Percentiles rank a stretch among this genome's conserved stretches.
Evolutionary conservation across 2,888 invertebrate genomes (phyloP).

Genomic region (Dicroscelio sp.): DNA sequence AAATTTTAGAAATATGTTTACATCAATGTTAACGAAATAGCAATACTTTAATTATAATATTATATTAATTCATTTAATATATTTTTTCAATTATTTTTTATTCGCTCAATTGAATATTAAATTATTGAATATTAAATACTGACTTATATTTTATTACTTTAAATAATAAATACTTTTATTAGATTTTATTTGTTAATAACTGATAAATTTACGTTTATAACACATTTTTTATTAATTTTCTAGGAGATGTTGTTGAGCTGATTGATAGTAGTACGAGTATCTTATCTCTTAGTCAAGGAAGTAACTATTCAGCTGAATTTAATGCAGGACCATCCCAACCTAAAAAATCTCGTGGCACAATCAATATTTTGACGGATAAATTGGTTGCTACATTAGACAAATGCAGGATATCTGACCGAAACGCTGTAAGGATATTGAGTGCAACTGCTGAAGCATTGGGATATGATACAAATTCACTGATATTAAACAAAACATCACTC

Average conservation of each 20-base stretch:
- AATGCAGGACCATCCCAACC: background rate
- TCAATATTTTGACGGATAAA: conserved; percentile 70
- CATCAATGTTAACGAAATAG: no score
- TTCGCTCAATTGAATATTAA: no score
- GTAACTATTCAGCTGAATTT: conserved; percentile 18
- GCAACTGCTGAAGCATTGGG: conserved; percentile 67
- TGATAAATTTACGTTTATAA: conserved; percentile 16
- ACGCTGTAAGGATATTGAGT: conserved; percentile 61
- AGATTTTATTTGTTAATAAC: conserved; percentile 30
- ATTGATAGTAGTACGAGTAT: conserved; percentile 51
- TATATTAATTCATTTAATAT: no score
- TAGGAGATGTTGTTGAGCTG: conserved; percentile 54
- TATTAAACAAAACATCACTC: conserved; percentile 70
- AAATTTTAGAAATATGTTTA: no score
- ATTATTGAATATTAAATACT: no score
- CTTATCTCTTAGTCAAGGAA: conserved; percentile 54
- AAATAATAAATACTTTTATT: background rate
- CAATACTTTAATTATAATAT: no score
- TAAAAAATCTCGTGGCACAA: conserved; percentile 66
- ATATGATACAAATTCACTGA: conserved; percentile 40
- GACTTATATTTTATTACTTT: no score
- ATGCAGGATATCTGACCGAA: conserved; percentile 62
- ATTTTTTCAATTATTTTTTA: no score
- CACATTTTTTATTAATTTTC: background rate
- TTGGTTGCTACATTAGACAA: conserved; percentile 73